phyloP scores from a whole-genome alignment of 2,113 vertebrate genomes.

The Clinocottus analis region DNA sequence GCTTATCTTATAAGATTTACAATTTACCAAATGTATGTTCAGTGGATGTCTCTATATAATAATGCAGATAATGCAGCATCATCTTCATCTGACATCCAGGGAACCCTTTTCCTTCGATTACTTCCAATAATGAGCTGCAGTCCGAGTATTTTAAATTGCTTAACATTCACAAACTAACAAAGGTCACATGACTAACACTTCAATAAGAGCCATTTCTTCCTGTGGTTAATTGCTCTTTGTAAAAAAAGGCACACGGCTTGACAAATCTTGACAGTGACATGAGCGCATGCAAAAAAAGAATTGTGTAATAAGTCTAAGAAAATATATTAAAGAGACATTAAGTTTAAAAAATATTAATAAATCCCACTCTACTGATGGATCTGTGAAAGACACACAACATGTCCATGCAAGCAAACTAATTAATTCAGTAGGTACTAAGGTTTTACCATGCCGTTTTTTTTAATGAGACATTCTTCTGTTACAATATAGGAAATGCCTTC shows the following conservation, averaged over 20 bases:
- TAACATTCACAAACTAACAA: not conserved
- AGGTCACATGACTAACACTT: not conserved
- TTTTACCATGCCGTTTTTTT: conserved; percentile 35
- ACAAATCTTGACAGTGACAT: conserved; percentile 7
- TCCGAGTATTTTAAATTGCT: not conserved
- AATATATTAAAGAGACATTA: not conserved
- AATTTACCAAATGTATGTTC: not conserved
- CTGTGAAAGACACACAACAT: not conserved
- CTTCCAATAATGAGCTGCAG: not conserved
- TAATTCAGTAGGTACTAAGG: not conserved
- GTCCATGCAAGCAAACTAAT: conserved; percentile 15
- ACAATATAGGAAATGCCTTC: conserved; percentile 49
- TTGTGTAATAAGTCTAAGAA: too few relatives aligned
- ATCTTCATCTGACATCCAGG: not conserved
- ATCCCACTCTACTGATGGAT: not conserved
- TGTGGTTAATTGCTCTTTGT: not conserved
- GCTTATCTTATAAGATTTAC: not conserved
- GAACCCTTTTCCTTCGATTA: not conserved
- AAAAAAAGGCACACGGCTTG: not conserved
- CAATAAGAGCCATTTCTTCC: not conserved
- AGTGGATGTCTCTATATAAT: not conserved
- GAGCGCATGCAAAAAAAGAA: conserved; percentile 15
- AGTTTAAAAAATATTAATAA: not conserved
- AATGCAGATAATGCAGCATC: not conserved
- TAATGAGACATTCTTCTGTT: not conserved